These are phyloP conservation scores for Maniola jurtina DNA, from an alignment of 1,140 invertebrate genomes.

Conservation along the genomic window DNA sequence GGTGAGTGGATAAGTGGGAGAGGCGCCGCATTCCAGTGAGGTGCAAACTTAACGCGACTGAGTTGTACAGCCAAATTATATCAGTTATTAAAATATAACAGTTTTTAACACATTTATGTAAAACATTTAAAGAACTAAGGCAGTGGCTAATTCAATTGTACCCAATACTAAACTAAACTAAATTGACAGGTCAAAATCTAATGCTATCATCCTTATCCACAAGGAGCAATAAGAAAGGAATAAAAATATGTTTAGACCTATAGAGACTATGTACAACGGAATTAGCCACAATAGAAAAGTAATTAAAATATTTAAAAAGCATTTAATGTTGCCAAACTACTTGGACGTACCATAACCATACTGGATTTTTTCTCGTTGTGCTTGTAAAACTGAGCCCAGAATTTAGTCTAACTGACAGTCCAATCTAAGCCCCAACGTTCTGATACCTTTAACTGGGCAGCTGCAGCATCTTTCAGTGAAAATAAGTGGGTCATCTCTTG, in stretches of 20 bases:
- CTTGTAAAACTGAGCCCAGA: conserved; percentile 23
- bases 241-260: no score
- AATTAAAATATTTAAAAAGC: conserved; percentile 10
- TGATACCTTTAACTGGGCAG: conserved; percentile 90
- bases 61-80: background rate
- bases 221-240: no score
- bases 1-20: no score
- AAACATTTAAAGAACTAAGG: background rate
- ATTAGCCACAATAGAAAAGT: background rate
- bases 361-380: conserved; percentile 53
- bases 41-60: no score
- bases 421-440: conserved; percentile 85
- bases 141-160: no score
- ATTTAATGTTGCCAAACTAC: conserved; percentile 22
- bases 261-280: no score
- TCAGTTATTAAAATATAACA: conserved; percentile 4
- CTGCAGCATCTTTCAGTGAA: conserved; percentile 90
- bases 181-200: no score
- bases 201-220: no score
- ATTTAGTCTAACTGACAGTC: conserved; percentile 67
- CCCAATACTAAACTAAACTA: no score
- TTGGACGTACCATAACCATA: conserved; percentile 37
- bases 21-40: no score
- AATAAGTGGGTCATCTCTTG: conserved; percentile 93
- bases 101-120: background rate